Evolutionary conservation across 1,140 invertebrate genomes (phyloP).

Genomic region (Drosophila bocki): DNA sequence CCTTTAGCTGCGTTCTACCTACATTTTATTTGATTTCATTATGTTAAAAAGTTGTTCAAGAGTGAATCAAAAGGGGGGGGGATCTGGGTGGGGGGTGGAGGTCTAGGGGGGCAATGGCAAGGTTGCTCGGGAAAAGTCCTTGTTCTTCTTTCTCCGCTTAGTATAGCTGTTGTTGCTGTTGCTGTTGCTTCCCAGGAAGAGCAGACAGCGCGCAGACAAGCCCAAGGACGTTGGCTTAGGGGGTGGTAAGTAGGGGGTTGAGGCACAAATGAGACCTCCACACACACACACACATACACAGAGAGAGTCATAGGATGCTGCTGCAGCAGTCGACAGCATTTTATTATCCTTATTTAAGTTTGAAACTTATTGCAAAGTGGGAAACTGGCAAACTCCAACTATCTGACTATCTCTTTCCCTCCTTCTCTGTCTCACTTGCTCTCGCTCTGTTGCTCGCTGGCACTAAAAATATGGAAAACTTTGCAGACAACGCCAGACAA

Average conservation of each 20-base stretch:
- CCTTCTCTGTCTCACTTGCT: conserved; percentile 7
- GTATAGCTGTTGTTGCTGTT: conserved; percentile 12
- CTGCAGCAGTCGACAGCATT: conserved; percentile 76
- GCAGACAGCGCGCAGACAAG: conserved; percentile 74
- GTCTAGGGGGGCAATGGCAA: conserved; percentile 18
- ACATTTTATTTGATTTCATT: conserved; percentile 84
- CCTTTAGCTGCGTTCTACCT: conserved; percentile 68
- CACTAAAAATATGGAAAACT: conserved; percentile 84
- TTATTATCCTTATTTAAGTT: conserved; percentile 85
- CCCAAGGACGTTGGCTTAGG: conserved; percentile 48
- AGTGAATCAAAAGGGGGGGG: conserved; percentile 59
- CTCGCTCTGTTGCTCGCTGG: conserved; percentile 31
- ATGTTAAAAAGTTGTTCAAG: conserved; percentile 83
- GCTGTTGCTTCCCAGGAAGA: conserved; percentile 38
- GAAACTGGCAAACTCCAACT: conserved; percentile 72
- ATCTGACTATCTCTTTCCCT: conserved; percentile 32
- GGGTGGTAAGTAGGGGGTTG: conserved; percentile 6
- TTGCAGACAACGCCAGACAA: conserved; percentile 79
- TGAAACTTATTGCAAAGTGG: conserved; percentile 84
- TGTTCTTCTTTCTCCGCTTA: conserved; percentile 26
- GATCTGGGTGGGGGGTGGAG: background rate
- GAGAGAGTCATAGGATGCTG: conserved; percentile 40
- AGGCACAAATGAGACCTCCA: conserved; percentile 49
- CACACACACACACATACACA: conserved; percentile 21
- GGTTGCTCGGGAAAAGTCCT: conserved; percentile 50